Conservation (phyloP, 2,797 vertebrate genomes). For the Harpagifer antarcticus region DNA sequence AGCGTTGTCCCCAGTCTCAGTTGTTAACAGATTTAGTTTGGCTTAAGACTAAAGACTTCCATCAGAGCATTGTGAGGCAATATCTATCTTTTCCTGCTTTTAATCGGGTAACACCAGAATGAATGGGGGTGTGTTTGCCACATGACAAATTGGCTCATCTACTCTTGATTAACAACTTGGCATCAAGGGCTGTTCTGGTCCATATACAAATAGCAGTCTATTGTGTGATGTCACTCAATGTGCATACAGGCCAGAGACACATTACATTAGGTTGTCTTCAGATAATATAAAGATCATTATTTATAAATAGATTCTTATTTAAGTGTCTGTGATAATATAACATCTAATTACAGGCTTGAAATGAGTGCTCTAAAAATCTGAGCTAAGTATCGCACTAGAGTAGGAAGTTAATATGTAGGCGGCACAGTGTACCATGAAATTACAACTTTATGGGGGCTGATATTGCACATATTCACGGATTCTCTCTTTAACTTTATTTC, state of each 20-base stretch:
- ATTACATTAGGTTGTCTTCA: background rate
- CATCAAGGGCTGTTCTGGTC: slow-evolving; percentile 3
- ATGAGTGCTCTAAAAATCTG: slow-evolving; percentile 3
- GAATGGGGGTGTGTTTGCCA: background rate
- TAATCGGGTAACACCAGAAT: background rate
- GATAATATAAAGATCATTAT: slow-evolving; percentile 1
- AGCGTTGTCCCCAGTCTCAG: background rate
- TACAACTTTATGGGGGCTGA: background rate
- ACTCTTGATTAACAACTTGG: slow-evolving; percentile 1
- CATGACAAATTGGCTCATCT: slow-evolving; percentile 11
- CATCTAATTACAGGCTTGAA: slow-evolving; percentile 28
- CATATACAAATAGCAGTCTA: background rate
- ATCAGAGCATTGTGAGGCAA: background rate
- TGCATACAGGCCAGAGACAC: slow-evolving; percentile 2
- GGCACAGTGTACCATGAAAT: background rate
- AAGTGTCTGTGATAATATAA: slow-evolving; percentile 5
- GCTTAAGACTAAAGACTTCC: background rate
- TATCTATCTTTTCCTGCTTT: background rate
- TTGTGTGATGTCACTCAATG: slow-evolving; percentile 3
- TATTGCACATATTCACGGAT: background rate
- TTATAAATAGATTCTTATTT: background rate
- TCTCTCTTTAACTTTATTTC: background rate
- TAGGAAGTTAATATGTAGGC: background rate
- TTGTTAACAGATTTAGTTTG: background rate
- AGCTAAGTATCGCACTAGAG: background rate